phyloP scores from a whole-genome alignment of 2,888 invertebrate genomes.

The Melitaea athalia region DNA sequence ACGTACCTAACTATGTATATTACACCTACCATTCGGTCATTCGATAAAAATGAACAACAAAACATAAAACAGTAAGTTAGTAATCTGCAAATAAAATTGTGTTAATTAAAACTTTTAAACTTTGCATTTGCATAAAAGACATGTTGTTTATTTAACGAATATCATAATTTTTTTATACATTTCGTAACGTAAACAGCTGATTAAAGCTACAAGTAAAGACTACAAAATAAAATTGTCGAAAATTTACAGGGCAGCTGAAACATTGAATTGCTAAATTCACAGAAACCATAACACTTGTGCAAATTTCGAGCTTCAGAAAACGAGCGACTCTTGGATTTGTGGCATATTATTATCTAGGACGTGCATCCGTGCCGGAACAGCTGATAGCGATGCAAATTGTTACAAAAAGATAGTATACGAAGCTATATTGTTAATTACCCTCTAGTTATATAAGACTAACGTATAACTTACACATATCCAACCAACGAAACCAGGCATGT shows the following conservation, averaged over 20 bases:
- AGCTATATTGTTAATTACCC: slow-evolving; percentile 12
- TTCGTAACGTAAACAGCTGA: not conserved
- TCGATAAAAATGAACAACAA: not conserved
- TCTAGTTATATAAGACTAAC: not conserved
- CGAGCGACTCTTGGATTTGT: slow-evolving; percentile 45
- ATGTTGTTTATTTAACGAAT: slow-evolving; percentile 1
- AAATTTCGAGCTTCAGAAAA: slow-evolving; percentile 44
- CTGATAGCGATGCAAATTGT: slow-evolving; percentile 70
- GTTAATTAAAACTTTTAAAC: not conserved
- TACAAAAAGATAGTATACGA: slow-evolving; percentile 45
- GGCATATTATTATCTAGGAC: slow-evolving; percentile 63
- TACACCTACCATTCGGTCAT: too few relatives aligned
- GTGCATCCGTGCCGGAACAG: slow-evolving; percentile 63
- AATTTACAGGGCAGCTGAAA: slow-evolving; percentile 9
- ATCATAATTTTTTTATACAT: not conserved
- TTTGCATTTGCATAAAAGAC: slow-evolving; percentile 1
- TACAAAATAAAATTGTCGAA: not conserved
- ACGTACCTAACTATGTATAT: too few relatives aligned
- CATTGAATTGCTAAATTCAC: slow-evolving; percentile 24
- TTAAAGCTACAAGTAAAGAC: not conserved
- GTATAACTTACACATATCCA: not conserved
- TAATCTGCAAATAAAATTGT: not conserved
- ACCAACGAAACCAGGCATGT: too few relatives aligned
- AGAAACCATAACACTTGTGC: slow-evolving; percentile 41
- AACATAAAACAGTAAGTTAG: not conserved